Conservation (phyloP, 2,113 vertebrate genomes). For the Phalacrocorax brasilianus region DNA sequence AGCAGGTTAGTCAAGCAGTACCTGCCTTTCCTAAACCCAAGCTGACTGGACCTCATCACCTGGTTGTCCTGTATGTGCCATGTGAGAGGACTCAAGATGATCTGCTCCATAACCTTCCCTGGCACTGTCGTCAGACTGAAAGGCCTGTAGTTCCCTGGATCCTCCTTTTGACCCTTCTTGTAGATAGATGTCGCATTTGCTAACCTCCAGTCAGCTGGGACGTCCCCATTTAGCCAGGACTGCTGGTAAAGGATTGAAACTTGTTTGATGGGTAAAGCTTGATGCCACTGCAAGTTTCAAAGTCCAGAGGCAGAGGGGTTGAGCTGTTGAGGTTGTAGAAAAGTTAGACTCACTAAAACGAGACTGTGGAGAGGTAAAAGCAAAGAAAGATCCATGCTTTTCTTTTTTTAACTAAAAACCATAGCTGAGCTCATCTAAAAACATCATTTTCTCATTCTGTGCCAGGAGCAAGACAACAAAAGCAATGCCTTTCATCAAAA, state of each 20-base stretch:
- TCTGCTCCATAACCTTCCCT: not conserved
- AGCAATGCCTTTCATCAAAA: not conserved
- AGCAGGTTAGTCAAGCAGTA: not conserved
- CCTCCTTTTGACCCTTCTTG: not conserved
- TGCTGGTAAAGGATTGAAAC: not conserved
- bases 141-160: not conserved
- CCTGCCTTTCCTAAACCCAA: not conserved
- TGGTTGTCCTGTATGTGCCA: fast-evolving
- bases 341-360: not conserved
- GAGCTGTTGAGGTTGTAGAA: not conserved
- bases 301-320: not conserved
- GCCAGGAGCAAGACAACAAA: not conserved
- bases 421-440: not conserved
- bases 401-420: not conserved
- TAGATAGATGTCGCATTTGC: not conserved
- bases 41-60: not conserved
- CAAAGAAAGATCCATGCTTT: not conserved
- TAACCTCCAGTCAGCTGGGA: not conserved
- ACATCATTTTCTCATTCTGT: not conserved
- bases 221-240: not conserved
- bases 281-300: not conserved
- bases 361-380: not conserved
- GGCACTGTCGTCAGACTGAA: not conserved
- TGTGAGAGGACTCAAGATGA: not conserved
- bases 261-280: not conserved